Evolutionary conservation across 2,113 vertebrate genomes (phyloP), one percentile per base, ranked within the genome.

Genomic region (Dermatemys mawii): DNA sequence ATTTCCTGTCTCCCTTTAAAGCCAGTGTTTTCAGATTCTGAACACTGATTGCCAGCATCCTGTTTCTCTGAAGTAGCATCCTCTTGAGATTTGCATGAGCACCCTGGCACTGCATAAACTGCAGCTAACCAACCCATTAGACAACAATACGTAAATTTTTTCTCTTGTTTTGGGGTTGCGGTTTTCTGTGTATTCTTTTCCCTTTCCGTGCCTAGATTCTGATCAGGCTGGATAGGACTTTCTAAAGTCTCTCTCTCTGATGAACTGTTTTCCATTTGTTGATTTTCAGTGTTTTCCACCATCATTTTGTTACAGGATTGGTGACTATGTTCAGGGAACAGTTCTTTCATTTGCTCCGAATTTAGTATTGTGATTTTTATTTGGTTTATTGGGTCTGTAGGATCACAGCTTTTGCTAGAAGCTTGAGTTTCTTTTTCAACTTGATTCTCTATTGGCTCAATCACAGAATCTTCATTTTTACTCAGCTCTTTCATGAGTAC

Each of bases 351-450:
- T 46, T 94, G 83, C 80, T 95, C 90, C n/a, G 96, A 89, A 44
- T 46, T 97, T 86, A 98, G 90, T 32, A 96, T 24, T 60, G 78
- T 83, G 88, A 93, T 95, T 89, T 97, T 92, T 87, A 96, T 95
- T 83, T 98, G 92, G 51, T 91, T 93, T 90, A 90, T 22, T 41
- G 85, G 35, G 11, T 88, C 93, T 49, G 94, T 91, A 49, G 70
- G n/a, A 63, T 6, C 7, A 70, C n/a, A 79, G 73, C 14, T 91
- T 90, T 96, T 91, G 54, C 50, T 73, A 89, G 32, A 51, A 57
- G 44, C 84, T 3, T 91, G 79, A 89, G 48, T 5, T 7, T 92
- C 92, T 92, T 93, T 93, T 48, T 84, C 83, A 54, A 80, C 17
- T 5, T 87, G 81, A 32, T 50, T 82, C 32, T 89, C 82, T n/a